A percentile compares a stretch with the other conserved stretches of the same genome.
These are phyloP conservation scores for Uria lomvia DNA, from an alignment of 2,113 vertebrate genomes.

Conservation along the genomic window DNA sequence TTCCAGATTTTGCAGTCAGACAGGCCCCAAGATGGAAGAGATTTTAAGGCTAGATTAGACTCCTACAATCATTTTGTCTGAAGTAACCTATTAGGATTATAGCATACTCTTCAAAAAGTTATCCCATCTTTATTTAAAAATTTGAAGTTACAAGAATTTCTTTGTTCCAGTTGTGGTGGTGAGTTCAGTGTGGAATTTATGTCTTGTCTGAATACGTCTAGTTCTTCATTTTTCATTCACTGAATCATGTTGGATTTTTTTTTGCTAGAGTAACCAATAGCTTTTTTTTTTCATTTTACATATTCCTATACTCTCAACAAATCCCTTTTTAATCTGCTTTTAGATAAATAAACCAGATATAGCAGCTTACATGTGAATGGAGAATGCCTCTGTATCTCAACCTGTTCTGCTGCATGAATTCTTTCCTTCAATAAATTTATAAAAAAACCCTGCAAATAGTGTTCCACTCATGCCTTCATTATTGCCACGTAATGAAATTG, in stretches of 20 bases:
- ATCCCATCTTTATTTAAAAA: not conserved
- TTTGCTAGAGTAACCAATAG: not conserved
- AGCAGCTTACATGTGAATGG: not conserved
- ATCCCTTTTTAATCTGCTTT: not conserved
- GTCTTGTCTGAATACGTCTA: not conserved
- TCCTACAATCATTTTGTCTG: not conserved
- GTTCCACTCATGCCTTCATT: not conserved
- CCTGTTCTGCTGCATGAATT: not conserved
- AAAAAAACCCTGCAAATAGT: not conserved
- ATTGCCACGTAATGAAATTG: not conserved
- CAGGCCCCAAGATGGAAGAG: not conserved
- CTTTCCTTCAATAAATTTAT: not conserved
- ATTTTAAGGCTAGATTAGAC: not conserved
- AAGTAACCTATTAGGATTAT: not conserved
- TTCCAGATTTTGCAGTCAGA: not conserved
- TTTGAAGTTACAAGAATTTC: not conserved
- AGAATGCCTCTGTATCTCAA: not conserved
- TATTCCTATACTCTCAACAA: not conserved
- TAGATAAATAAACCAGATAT: not conserved
- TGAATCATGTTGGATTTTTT: not conserved
- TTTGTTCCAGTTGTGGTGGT: not conserved
- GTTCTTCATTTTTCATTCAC: not conserved
- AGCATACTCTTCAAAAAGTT: not conserved
- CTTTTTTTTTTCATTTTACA: not conserved
- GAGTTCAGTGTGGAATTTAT: not conserved